These are phyloP conservation scores for Temnothorax curvispinosus DNA, from an alignment of 1,140 invertebrate species.

Conservation along the genomic window DNA sequence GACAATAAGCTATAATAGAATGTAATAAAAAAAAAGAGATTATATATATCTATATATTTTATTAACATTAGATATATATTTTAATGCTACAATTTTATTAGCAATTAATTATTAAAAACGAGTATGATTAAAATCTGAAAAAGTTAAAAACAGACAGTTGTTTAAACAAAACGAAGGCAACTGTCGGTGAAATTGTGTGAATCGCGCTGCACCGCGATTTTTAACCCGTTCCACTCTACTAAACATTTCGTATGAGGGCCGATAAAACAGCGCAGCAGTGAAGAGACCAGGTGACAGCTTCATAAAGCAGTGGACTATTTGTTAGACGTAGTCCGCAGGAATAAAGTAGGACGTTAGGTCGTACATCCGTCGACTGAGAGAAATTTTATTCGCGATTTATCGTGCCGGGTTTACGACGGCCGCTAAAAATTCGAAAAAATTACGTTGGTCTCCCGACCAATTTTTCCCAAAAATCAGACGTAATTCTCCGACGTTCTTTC, in stretches of 20 bases:
- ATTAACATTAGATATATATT: background rate
- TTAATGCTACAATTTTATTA: background rate
- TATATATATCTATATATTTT: background rate
- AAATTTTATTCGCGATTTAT: constrained; percentile 13
- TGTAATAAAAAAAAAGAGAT: background rate
- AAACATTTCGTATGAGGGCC: constrained; percentile 12
- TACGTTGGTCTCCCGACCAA: background rate
- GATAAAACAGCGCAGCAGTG: constrained; percentile 12
- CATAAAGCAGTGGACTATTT: constrained; percentile 36
- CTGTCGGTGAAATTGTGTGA: background rate
- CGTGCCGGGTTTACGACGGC: background rate
- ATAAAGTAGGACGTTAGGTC: constrained; percentile 27
- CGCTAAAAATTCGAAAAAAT: constrained; percentile 39
- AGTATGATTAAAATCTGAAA: background rate
- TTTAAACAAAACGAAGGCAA: background rate
- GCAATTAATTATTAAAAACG: background rate
- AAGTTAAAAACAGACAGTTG: background rate
- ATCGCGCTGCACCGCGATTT: background rate
- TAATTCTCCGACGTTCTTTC: background rate
- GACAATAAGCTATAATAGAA: no score
- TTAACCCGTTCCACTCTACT: background rate
- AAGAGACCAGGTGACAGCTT: background rate
- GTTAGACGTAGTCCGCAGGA: constrained; percentile 26
- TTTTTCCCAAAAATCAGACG: background rate
- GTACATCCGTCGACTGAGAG: constrained; percentile 11